Evolutionary conservation across 1,140 invertebrate genomes (phyloP), one percentile per base, ranked within the genome.

Genomic region (Microplitis mediator): DNA sequence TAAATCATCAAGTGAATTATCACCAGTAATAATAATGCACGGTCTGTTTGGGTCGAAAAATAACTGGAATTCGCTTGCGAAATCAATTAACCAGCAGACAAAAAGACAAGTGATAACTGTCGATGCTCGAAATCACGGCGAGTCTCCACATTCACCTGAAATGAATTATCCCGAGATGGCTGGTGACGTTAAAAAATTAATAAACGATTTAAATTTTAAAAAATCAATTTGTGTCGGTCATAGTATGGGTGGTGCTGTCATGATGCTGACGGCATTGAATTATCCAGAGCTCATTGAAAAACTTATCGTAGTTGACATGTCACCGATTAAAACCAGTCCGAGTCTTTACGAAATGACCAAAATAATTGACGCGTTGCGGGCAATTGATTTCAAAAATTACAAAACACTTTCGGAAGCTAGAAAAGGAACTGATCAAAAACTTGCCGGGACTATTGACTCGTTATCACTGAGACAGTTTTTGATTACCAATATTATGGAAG

Each of bases 71-170:
- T 90, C 90, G 54, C 80, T 97, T 16, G 92, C 92, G 2, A 96
- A 95, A 86, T 89, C 88, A 1, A 90, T 97, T 51, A 86, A 91
- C 71, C 88, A 86, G 68, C 88, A 89, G 74, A 92, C 91, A 8
- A 88, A 89, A 54, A 88, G 91, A 76, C 72, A 94, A 89, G 90
- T 97, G 0, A 91, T 96, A 51, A 88, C 92, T 0, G 87, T 97
- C 16, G 96, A 98, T 89, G 91, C 93, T 2, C 90, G 96, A 80
- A 98, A 98, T 86, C 97, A 98, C 86, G 97, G 97, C 0, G 93
- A 95, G 51, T 97, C 95, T 81, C 93, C 93, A 0, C 95, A 97
- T 78, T 86, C 90, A 2, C 74, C 84, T 6, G 88, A 91, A 0
- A 92, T 95, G 84, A 90, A 88, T 39, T 97, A 97, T 82, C 77